Conservation (phyloP, 1,140 invertebrate genomes). For the Arctopsyche grandis region DNA sequence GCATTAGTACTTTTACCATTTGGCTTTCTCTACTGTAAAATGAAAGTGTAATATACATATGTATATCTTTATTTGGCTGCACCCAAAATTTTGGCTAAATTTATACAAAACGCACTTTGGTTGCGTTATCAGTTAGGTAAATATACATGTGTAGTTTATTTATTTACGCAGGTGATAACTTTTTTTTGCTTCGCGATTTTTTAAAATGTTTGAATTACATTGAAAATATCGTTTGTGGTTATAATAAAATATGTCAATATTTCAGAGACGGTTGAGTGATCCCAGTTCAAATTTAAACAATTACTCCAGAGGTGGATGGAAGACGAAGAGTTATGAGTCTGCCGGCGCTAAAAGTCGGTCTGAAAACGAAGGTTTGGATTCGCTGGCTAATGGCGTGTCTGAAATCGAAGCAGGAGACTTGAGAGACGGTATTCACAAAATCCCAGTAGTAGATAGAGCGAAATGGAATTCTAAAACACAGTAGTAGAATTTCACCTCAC, state of each 20-base stretch:
- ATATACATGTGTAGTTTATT: no score
- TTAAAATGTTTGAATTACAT: neutral
- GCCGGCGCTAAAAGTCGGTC: conserved; percentile 81
- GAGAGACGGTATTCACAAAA: conserved; percentile 85
- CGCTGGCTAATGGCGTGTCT: conserved; percentile 80
- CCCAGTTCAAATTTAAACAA: conserved; percentile 93
- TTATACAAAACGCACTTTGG: no score
- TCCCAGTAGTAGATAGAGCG: conserved; percentile 36
- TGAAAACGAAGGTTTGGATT: conserved; percentile 90
- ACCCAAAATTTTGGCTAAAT: no score
- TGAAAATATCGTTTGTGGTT: neutral
- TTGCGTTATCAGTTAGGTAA: no score
- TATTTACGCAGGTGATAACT: no score
- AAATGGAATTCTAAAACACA: neutral
- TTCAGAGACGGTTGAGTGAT: conserved; percentile 89
- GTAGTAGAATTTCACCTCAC: neutral
- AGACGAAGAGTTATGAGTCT: conserved; percentile 69
- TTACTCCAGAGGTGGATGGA: conserved; percentile 85
- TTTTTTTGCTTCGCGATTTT: no score
- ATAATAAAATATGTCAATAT: conserved; percentile 25
- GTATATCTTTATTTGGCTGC: no score
- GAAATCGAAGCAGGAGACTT: conserved; percentile 96
- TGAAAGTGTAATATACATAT: no score
- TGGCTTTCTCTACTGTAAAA: no score
- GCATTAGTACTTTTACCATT: no score